Percentiles rank a stretch among this genome's conserved stretches.
Evolutionary conservation across 2,113 vertebrate species (phyloP).

Genomic region (western clawed frog (Xenopus tropicalis)): UCB_Xtro_10.0 CM004444.2:155976001-155976500

Average conservation of each 20-base stretch:
- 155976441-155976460: background rate
- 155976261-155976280: background rate
- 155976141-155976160: too few species aligned
- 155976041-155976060: too few species aligned
- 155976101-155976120: too few species aligned
- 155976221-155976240: background rate
- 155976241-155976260: background rate
- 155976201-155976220: too few species aligned
- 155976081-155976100: too few species aligned
- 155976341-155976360: constrained; percentile 90
- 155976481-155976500: too few species aligned
- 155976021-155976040: too few species aligned
- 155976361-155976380: constrained; percentile 92
- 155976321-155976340: constrained; percentile 23
- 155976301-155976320: background rate
- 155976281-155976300: background rate
- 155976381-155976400: constrained; percentile 93
- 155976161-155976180: too few species aligned
- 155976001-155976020: too few species aligned
- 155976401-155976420: constrained; percentile 94
- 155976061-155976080: too few species aligned
- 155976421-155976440: background rate
- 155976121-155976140: too few species aligned
- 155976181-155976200: too few species aligned
- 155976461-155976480: background rate